Conservation (phyloP, 2,797 vertebrate species). For the Sparidentex hasta region DNA sequence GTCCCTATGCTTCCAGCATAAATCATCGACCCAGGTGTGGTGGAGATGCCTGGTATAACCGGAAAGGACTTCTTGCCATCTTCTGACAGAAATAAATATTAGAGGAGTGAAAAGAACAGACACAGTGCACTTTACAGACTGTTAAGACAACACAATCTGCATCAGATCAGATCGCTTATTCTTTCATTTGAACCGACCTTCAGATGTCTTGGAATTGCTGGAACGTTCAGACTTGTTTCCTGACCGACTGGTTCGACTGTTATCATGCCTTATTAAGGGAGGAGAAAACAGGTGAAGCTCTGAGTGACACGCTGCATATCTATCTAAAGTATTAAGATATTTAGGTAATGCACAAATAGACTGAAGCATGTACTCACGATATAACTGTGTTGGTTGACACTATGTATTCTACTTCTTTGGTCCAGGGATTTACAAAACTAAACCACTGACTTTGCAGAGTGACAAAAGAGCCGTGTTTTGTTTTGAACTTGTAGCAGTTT, state of each 20-base stretch:
- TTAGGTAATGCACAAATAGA: not conserved
- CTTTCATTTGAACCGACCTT: conserved; percentile 72
- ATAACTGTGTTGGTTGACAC: conserved; percentile 97
- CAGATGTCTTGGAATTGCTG: conserved; percentile 79
- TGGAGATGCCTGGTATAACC: conserved; percentile 88
- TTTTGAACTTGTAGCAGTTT: conserved; percentile 96
- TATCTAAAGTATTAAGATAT: not conserved
- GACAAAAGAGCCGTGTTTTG: conserved; percentile 93
- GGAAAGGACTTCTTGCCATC: conserved; percentile 88
- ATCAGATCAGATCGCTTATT: not conserved
- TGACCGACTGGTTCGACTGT: conserved; percentile 73
- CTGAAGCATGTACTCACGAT: conserved; percentile 88
- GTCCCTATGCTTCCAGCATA: conserved; percentile 93
- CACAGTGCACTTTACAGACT: not conserved
- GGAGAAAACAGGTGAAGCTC: not conserved
- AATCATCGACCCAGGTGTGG: conserved; percentile 86
- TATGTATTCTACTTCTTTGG: conserved; percentile 98
- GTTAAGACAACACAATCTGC: not conserved
- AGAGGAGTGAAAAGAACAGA: not conserved
- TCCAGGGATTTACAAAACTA: conserved; percentile 99
- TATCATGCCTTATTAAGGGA: conserved; percentile 61
- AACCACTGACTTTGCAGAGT: conserved; percentile 97
- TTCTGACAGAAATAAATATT: conserved; percentile 74
- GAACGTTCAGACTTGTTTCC: conserved; percentile 79
- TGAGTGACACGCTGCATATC: not conserved